These are phyloP conservation scores for Morpho achilles DNA, from an alignment of 2,888 invertebrate species.

Conservation along the genomic window DNA sequence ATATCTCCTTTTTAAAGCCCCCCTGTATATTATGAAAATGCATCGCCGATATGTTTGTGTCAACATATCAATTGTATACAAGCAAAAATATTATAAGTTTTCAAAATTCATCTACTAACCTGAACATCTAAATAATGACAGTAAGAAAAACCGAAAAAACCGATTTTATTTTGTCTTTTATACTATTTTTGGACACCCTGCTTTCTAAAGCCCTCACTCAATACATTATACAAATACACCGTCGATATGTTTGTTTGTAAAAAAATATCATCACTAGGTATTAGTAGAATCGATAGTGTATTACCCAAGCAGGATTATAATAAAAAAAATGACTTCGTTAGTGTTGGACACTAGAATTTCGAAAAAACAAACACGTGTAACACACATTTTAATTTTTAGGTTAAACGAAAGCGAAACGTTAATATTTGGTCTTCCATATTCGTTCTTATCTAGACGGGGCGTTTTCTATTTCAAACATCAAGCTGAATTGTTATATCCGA, in stretches of 20 bases:
- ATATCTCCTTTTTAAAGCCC: too few relatives aligned
- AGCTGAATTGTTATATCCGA: background rate
- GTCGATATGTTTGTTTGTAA: background rate
- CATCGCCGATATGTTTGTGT: too few relatives aligned
- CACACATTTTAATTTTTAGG: conserved; percentile 30
- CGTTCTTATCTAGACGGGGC: conserved; percentile 17
- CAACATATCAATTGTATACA: too few relatives aligned
- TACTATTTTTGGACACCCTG: too few relatives aligned
- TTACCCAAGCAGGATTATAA: conserved; percentile 11
- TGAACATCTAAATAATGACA: too few relatives aligned
- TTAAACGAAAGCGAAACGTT: conserved; percentile 28
- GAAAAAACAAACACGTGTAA: conserved; percentile 25
- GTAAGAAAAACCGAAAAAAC: too few relatives aligned
- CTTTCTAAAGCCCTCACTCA: too few relatives aligned
- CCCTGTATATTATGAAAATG: too few relatives aligned
- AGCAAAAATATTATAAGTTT: too few relatives aligned
- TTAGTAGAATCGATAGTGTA: conserved; percentile 21
- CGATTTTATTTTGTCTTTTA: too few relatives aligned
- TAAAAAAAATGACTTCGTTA: conserved; percentile 28
- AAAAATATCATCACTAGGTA: background rate
- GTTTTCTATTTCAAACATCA: conserved; percentile 24
- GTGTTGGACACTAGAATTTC: conserved; percentile 35
- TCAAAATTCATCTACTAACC: too few relatives aligned
- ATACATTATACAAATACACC: too few relatives aligned
- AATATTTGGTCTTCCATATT: conserved; percentile 37